These are phyloP conservation scores for Lordiphosa stackelbergi DNA, from an alignment of 1,140 invertebrate genomes.

Conservation along the genomic window DNA sequence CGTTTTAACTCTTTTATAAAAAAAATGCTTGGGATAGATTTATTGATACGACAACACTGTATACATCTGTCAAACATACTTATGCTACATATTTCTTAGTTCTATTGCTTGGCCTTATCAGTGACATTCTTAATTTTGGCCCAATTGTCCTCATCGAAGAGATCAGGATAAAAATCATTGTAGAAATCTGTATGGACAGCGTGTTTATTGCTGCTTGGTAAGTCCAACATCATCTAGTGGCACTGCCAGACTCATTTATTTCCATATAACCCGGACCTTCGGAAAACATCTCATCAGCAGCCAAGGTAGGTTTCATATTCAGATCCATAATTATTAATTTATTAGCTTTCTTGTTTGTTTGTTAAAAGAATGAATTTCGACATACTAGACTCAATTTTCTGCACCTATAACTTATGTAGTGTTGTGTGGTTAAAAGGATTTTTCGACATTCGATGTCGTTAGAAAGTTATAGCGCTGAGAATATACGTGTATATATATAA, in stretches of 20 bases:
- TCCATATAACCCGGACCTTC: slow-evolving; percentile 96
- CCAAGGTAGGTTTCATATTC: slow-evolving; percentile 88
- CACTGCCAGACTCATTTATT: slow-evolving; percentile 92
- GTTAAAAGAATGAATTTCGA: too few species aligned
- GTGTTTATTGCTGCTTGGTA: slow-evolving; percentile 87
- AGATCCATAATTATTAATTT: slow-evolving; percentile 37
- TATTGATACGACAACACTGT: slow-evolving; percentile 60
- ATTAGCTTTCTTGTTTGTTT: slow-evolving; percentile 15
- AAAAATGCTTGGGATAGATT: too few species aligned
- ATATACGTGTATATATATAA: too few species aligned
- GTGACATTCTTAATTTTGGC: slow-evolving; percentile 80
- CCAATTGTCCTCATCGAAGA: slow-evolving; percentile 87
- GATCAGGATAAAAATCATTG: slow-evolving; percentile 89
- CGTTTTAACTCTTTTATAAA: too few species aligned
- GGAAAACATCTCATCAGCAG: slow-evolving; percentile 97
- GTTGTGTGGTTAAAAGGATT: too few species aligned
- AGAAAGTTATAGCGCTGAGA: too few species aligned
- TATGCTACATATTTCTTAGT: slow-evolving; percentile 64
- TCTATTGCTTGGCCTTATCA: slow-evolving; percentile 83
- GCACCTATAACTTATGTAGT: too few species aligned
- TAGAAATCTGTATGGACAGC: slow-evolving; percentile 93
- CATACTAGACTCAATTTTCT: too few species aligned
- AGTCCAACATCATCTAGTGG: slow-evolving; percentile 90
- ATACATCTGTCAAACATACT: slow-evolving; percentile 19
- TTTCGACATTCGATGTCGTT: too few species aligned